Evolutionary conservation across 2,113 vertebrate species (phyloP).

Genomic region (Gymnorhina tibicen): DNA sequence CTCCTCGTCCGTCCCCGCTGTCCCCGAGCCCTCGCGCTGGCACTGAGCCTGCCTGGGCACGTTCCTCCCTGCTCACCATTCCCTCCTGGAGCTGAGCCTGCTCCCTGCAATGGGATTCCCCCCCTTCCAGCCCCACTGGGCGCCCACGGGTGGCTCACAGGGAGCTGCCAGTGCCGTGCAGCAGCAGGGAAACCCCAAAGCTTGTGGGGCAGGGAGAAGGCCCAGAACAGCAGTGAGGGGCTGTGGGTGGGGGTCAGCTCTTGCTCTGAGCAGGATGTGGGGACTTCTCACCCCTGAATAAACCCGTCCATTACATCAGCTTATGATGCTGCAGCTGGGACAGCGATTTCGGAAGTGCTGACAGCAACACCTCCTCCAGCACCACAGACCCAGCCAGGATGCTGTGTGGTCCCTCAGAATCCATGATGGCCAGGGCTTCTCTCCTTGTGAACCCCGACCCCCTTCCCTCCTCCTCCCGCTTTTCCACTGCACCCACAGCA

Average conservation of each 20-base stretch:
- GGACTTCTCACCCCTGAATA: background rate
- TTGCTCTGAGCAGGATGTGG: fast-evolving
- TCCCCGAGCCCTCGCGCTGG: fast-evolving
- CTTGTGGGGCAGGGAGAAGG: background rate
- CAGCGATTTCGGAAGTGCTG: fast-evolving
- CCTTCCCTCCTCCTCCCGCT: background rate
- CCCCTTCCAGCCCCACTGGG: fast-evolving
- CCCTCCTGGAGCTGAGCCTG: background rate
- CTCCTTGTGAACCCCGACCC: fast-evolving
- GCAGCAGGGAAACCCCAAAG: background rate
- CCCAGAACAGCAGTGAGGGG: background rate
- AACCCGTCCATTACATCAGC: fast-evolving
- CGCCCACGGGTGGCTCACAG: fast-evolving
- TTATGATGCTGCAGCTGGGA: fast-evolving
- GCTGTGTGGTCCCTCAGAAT: fast-evolving
- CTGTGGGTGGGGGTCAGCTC: background rate
- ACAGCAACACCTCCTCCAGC: background rate
- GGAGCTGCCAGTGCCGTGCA: background rate
- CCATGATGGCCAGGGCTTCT: fast-evolving
- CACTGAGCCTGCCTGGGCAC: background rate
- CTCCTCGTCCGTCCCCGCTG: background rate
- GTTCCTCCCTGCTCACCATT: fast-evolving
- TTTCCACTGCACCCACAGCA: fast-evolving
- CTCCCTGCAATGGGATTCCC: fast-evolving
- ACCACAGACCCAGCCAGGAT: fast-evolving